phyloP scores from a whole-genome alignment of 2,797 vertebrate species.

The Rhadinocentrus ornatus region DNA sequence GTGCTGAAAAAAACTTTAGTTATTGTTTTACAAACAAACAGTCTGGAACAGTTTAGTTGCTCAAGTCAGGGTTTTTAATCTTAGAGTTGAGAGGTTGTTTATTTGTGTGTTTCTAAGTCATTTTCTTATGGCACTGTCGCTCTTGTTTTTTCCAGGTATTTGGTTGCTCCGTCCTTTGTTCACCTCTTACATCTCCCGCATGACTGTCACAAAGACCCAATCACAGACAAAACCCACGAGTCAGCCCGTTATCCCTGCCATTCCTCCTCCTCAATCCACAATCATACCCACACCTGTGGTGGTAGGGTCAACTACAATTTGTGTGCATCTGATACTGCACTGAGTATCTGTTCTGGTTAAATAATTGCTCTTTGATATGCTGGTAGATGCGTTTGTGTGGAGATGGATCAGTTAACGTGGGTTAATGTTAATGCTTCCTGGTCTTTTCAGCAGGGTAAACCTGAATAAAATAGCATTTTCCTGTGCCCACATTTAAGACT shows the following conservation, averaged over 20 bases:
- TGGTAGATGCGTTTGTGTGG: not conserved
- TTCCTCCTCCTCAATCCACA: constrained; percentile 35
- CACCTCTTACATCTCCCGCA: constrained; percentile 37
- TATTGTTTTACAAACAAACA: not conserved
- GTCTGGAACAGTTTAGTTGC: constrained; percentile 13
- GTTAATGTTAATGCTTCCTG: not conserved
- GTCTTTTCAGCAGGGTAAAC: not conserved
- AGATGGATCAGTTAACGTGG: not conserved
- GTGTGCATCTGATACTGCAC: constrained; percentile 8
- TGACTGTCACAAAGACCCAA: constrained; percentile 33
- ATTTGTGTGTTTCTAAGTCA: not conserved
- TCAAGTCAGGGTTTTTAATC: constrained; percentile 5
- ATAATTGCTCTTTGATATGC: not conserved
- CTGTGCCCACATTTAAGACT: not conserved
- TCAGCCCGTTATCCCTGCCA: constrained; percentile 21
- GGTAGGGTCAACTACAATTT: constrained; percentile 44
- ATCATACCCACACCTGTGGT: constrained; percentile 31
- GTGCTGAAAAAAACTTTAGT: not conserved
- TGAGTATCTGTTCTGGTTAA: not conserved
- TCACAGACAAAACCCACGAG: constrained; percentile 24
- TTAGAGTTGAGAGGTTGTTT: constrained; percentile 1
- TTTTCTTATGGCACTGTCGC: not conserved
- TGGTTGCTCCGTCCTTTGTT: constrained; percentile 64
- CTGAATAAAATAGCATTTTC: not conserved
- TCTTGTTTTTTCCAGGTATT: constrained; percentile 59